A percentile compares a stretch with the other conserved stretches of the same genome.
These are phyloP conservation scores for Scaptomyza tumidula DNA, from an alignment of 2,888 invertebrate species.

Conservation along the genomic window DNA sequence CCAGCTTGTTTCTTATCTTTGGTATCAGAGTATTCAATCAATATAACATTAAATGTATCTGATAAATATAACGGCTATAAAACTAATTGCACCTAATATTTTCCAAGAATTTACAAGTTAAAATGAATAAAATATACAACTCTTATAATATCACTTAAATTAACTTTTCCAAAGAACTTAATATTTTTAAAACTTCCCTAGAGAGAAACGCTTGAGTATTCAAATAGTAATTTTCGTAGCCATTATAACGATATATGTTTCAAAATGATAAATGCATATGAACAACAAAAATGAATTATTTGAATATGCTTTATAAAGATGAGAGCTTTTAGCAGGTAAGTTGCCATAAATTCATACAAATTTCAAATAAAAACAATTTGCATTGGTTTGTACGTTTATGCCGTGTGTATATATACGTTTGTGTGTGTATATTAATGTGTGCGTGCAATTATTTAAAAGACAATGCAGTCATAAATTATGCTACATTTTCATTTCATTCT, in stretches of 20 bases:
- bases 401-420: slow-evolving; percentile 6
- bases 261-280: slow-evolving; percentile 30
- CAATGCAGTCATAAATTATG: slow-evolving; percentile 79
- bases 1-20: not conserved
- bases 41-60: not conserved
- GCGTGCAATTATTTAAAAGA: slow-evolving; percentile 80
- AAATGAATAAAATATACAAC: not conserved
- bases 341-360: slow-evolving; percentile 63
- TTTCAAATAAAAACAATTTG: slow-evolving; percentile 59
- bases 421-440: slow-evolving; percentile 47
- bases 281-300: slow-evolving; percentile 60
- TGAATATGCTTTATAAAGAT: slow-evolving; percentile 43
- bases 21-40: not conserved
- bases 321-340: slow-evolving; percentile 46
- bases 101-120: slow-evolving; percentile 17
- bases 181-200: not conserved
- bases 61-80: not conserved
- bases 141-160: slow-evolving; percentile 10
- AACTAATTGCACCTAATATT: slow-evolving; percentile 8
- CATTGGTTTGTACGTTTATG: slow-evolving; percentile 28
- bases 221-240: not conserved
- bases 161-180: not conserved
- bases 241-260: slow-evolving; percentile 8
- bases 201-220: not conserved
- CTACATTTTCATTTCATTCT: slow-evolving; percentile 79